Base-by-base conservation (phyloP, 2,113 vertebrate species). In the Thomomys bottae region DNA sequence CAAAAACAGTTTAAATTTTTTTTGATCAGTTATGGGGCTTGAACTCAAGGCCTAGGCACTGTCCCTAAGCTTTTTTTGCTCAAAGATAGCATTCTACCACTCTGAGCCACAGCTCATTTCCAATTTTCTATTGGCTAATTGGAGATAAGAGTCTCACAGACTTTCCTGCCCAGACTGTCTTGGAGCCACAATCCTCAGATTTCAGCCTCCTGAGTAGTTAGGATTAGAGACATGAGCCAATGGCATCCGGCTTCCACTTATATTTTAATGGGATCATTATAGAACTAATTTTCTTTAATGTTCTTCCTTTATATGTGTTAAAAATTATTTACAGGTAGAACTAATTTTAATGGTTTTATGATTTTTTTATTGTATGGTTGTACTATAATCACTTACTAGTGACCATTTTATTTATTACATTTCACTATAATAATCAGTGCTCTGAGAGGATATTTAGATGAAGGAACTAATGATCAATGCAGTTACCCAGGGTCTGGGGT, bases 361-460 rank as follows among this genome's bases (percentile, higher is more conserved):
- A 23, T 79, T 84, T 92, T 92, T 72, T 87, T 87, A 63, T 32
- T 92, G 40, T 92, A 12, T 84, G 26, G 2, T 75, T 84, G 26
- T 45, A 83, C 24, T 26, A 38, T 72, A 49, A 40, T 90, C 59
- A 85, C 28, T 73, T 2, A 21, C 26, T 70, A 36, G 34, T n/a
- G 15, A 42, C 36, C 81, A 28, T 88, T 75, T 88, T 45, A 8
- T 92, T 92, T 71, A 81, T 63, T 85, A 63, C 15, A 86, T 79
- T 70, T 77, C 89, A 10, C 59, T 82, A 20, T 77, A 63, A 81
- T 63, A 68, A 54, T 26, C 38, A 73, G 7, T 89, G 63, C 38
- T 90, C 4, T 28, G 63, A 72, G 24, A 76, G 80, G 12, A 95
- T 78, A 57, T 36, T 79, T 84, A 72, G 40, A 36, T 77, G 26